Evolutionary conservation across 2,113 vertebrate genomes (phyloP).

Genomic region (Lycaon pictus): DNA sequence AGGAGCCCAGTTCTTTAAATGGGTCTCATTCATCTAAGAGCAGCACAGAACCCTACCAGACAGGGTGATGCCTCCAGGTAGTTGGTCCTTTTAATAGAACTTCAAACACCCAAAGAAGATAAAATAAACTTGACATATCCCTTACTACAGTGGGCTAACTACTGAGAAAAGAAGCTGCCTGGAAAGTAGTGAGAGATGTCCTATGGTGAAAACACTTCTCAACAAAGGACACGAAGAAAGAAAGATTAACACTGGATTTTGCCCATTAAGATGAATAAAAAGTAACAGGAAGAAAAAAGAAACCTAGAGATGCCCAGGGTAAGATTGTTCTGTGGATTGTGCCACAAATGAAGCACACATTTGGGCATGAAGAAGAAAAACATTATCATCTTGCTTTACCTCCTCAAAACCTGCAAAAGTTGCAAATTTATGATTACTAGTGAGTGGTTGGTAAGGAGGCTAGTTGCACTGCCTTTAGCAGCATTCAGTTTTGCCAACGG

Average conservation of each 20-base stretch:
- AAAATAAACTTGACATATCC: conserved; percentile 65
- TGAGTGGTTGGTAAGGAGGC: not conserved
- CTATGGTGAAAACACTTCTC: conserved; percentile 55
- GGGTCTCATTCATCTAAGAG: conserved; percentile 52
- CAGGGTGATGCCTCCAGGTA: conserved; percentile 12
- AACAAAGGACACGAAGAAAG: conserved; percentile 57
- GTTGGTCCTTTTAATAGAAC: conserved; percentile 62
- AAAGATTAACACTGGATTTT: conserved; percentile 71
- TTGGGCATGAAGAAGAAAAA: not conserved
- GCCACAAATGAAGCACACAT: not conserved
- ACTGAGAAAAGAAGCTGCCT: conserved; percentile 29
- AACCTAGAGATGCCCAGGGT: not conserved
- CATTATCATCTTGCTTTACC: not conserved
- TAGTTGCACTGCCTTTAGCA: not conserved
- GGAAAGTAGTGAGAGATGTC: conserved; percentile 45
- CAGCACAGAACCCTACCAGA: conserved; percentile 40
- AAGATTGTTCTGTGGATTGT: not conserved
- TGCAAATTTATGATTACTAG: not conserved
- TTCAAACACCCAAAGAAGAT: conserved; percentile 74
- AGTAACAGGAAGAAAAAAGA: not conserved
- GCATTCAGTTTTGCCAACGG: not conserved
- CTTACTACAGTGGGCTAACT: conserved; percentile 50
- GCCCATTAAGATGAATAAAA: conserved; percentile 17
- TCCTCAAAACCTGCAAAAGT: not conserved
- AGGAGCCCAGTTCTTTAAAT: conserved; percentile 50